Percentiles rank a stretch among this genome's conserved stretches.
These are phyloP conservation scores for Sphenopsis melanotis DNA, from an alignment of 2,797 vertebrate species.

Conservation along the genomic window DNA sequence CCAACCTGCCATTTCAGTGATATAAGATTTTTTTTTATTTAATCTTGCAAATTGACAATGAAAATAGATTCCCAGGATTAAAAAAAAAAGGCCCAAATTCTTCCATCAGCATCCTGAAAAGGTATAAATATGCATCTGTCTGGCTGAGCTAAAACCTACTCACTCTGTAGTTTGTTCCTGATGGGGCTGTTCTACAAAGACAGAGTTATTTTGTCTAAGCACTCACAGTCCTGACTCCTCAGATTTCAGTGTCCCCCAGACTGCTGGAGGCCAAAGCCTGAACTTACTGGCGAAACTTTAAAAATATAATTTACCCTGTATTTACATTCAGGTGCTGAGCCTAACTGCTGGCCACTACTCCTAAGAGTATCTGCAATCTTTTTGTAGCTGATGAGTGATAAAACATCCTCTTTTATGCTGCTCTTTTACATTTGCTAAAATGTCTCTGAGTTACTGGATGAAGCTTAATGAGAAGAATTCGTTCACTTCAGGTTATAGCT, in stretches of 20 bases:
- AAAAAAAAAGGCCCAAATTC: background rate
- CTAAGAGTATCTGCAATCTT: background rate
- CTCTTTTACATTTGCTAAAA: background rate
- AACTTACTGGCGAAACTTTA: background rate
- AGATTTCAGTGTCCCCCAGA: background rate
- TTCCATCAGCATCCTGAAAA: background rate
- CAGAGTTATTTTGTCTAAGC: background rate
- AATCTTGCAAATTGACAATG: background rate
- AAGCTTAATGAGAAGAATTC: background rate
- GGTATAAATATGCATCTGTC: background rate
- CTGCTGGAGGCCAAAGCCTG: background rate
- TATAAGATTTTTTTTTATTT: background rate
- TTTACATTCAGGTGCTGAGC: background rate
- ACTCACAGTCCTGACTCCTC: background rate
- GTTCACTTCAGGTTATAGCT: background rate
- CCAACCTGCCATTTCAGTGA: background rate
- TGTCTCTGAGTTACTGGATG: background rate
- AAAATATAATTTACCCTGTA: background rate
- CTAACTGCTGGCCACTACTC: background rate
- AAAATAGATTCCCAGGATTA: background rate
- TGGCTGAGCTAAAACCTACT: background rate
- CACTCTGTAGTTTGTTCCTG: background rate
- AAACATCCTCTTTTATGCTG: background rate
- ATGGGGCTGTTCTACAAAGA: background rate
- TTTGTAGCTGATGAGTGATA: background rate